Conservation (phyloP, 2,113 vertebrate species). For the Odontesthes bonariensis region DNA sequence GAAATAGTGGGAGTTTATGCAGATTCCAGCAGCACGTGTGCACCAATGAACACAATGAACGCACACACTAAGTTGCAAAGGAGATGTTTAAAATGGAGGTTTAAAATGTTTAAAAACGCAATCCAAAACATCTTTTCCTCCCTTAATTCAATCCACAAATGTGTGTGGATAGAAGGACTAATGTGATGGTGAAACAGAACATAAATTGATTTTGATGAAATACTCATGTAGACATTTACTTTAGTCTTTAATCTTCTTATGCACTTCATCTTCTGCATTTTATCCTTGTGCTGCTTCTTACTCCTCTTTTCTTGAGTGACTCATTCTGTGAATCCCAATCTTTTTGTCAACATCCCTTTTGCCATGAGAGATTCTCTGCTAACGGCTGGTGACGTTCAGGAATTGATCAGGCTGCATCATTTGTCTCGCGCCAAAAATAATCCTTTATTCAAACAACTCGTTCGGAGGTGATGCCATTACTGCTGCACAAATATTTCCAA, state of each 20-base stretch:
- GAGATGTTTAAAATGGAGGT: too few species aligned
- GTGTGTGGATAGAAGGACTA: background rate
- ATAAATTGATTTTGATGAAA: conserved; percentile 50
- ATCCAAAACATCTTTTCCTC: conserved; percentile 18
- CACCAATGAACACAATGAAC: conserved; percentile 7
- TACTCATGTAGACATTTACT: conserved; percentile 47
- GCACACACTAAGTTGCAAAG: background rate
- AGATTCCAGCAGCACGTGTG: conserved; percentile 16
- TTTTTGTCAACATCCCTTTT: background rate
- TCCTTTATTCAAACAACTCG: conserved; percentile 29
- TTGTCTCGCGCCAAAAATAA: conserved; percentile 10
- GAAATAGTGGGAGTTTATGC: conserved; percentile 16
- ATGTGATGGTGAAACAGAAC: conserved; percentile 10
- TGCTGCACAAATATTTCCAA: conserved; percentile 7
- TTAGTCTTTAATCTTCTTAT: conserved; percentile 54
- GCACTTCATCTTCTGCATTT: conserved; percentile 28
- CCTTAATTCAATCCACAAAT: conserved; percentile 37
- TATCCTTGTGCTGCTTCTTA: conserved; percentile 27
- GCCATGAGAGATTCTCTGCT: conserved; percentile 27
- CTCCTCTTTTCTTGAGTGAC: background rate
- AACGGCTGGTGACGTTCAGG: background rate
- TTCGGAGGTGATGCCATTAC: conserved; percentile 19
- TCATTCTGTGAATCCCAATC: background rate
- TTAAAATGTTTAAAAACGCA: too few species aligned
- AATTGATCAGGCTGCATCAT: conserved; percentile 11